phyloP scores from a whole-genome alignment of 2,888 invertebrate genomes.

The Ectemnius cavifrons region DNA sequence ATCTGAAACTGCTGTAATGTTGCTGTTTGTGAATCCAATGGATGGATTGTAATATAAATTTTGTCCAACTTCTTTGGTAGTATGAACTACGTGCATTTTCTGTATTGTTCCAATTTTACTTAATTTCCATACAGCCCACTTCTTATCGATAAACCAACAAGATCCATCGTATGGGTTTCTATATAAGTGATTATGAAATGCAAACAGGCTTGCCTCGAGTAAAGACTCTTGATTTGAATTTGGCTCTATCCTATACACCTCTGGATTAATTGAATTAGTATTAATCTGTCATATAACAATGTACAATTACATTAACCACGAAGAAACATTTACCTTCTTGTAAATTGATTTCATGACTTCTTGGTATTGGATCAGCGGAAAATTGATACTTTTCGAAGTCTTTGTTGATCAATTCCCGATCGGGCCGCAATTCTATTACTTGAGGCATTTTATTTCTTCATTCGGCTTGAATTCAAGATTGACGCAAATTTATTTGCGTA shows the following conservation, averaged over 20 bases:
- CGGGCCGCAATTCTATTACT: constrained; percentile 70
- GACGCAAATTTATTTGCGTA: too few species aligned
- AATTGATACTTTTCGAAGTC: constrained; percentile 74
- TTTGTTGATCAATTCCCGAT: constrained; percentile 62
- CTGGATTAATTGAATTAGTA: constrained; percentile 49
- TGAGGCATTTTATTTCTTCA: constrained; percentile 62
- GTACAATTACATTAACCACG: not conserved
- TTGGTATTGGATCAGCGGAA: constrained; percentile 60
- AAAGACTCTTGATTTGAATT: constrained; percentile 69
- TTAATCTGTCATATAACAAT: not conserved
- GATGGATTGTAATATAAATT: constrained; percentile 69
- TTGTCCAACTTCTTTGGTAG: constrained; percentile 19
- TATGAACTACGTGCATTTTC: constrained; percentile 49
- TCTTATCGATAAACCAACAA: constrained; percentile 71
- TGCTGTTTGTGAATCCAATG: constrained; percentile 67
- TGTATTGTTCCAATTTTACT: constrained; percentile 50
- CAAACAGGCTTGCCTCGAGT: constrained; percentile 72
- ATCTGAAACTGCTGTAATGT: constrained; percentile 62
- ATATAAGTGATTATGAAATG: constrained; percentile 75
- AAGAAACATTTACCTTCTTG: constrained; percentile 57
- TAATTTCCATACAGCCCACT: constrained; percentile 66
- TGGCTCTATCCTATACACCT: constrained; percentile 67
- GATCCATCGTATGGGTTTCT: constrained; percentile 71
- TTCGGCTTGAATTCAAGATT: too few species aligned
- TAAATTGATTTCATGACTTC: constrained; percentile 60